Base-by-base conservation (phyloP, 2,113 vertebrate genomes). In the Mionectes macconnelli region DNA sequence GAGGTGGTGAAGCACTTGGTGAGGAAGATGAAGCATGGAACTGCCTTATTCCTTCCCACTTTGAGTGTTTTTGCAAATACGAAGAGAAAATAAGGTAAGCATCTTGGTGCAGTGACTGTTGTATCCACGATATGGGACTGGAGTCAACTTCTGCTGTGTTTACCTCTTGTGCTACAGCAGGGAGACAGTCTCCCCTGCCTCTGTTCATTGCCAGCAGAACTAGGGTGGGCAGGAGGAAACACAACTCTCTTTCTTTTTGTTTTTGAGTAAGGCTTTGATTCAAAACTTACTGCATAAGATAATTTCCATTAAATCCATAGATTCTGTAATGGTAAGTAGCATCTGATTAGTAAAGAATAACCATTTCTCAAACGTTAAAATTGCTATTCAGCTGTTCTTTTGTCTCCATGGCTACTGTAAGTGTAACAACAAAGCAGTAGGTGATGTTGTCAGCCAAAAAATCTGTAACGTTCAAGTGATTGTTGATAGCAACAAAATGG, bases 371-470 rank as follows among this genome's bases (percentile, higher is more conserved):
- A 87, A 67, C 77, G 81, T 94, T 78, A 93, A 93, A 90, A 80
- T 52, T 92, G 86, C 73, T 96, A 45, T 91, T 97, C 93, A 80
- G 81, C 93, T 96, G 44, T 94, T 96, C 92, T 89, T 90, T 77
- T 96, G 77, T 97, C 95, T 98, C 98, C 96, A 95, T 97, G 93
- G 93, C 85, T 97, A 98, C 96, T 94, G 89, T 67, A 83, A 92
- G 94, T 6, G 0, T 95, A 96, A 97, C 94, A 97, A 96, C 90
- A 96, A 97, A 97, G 97, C 86, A 96, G 90, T 89, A 94, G 85
- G 62, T 97, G 93, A 97, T 68, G 55, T 80, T 94, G 89, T 95
- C 93, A 97, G 94, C 89, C 93, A 94, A 95, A 97, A 97, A 89
- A 53, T 96, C 79, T 95, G 88, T 95, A 92, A 85, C 63, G 68